Evolutionary conservation across 2,888 invertebrate species (phyloP).

Genomic region (Leucania comma): DNA sequence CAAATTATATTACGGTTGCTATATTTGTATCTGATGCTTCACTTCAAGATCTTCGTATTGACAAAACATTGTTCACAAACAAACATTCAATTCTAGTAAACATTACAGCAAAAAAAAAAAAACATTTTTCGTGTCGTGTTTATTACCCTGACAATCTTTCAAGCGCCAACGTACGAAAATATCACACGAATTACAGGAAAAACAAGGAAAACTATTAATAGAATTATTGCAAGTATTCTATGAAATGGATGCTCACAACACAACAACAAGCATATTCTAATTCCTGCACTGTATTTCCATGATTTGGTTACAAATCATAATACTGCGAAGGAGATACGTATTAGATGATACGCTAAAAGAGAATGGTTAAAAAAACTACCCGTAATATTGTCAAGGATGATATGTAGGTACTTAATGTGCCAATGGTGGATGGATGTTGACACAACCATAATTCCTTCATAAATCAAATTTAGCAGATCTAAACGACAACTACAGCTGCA

Average conservation of each 20-base stretch:
- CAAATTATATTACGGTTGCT: slow-evolving; percentile 47
- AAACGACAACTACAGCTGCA: not conserved
- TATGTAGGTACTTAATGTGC: not conserved
- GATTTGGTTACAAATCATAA: slow-evolving; percentile 14
- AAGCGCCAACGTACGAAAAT: slow-evolving; percentile 15
- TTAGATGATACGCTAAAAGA: not conserved
- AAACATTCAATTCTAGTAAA: slow-evolving; percentile 22
- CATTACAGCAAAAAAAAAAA: slow-evolving; percentile 7
- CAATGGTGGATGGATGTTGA: too few relatives aligned
- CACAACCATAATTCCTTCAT: not conserved
- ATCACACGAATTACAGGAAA: slow-evolving; percentile 3
- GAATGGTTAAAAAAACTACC: not conserved
- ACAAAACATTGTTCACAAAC: slow-evolving; percentile 6
- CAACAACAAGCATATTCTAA: slow-evolving; percentile 14
- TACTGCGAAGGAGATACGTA: not conserved
- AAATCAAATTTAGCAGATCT: not conserved
- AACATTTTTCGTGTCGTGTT: slow-evolving; percentile 5
- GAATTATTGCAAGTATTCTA: slow-evolving; percentile 21
- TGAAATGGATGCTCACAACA: slow-evolving; percentile 21
- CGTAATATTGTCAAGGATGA: not conserved
- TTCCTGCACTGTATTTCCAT: slow-evolving; percentile 17
- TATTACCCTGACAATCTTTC: slow-evolving; percentile 12
- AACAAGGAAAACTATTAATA: slow-evolving; percentile 38
- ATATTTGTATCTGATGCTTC: slow-evolving; percentile 34
- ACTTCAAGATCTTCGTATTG: slow-evolving; percentile 25